These are phyloP conservation scores for Drosophila kanapiae DNA, from an alignment of 1,140 invertebrate genomes.

Conservation along the genomic window DNA sequence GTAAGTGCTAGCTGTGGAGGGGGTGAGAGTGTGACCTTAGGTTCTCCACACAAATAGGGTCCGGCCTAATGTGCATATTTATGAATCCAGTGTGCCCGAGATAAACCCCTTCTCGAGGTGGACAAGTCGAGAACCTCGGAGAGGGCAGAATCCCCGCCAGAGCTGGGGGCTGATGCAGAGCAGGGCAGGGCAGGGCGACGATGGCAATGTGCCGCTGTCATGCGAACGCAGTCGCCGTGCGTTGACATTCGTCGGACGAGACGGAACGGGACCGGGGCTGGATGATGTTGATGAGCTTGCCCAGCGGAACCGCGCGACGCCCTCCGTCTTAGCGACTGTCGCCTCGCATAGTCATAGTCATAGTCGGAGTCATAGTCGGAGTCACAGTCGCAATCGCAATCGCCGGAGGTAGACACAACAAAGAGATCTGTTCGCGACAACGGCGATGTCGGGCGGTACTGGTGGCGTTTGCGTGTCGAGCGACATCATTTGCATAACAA, in stretches of 20 bases:
- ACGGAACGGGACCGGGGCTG: background rate
- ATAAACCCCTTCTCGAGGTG: background rate
- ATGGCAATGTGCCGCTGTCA: conserved; percentile 39
- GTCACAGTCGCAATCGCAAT: conserved; percentile 42
- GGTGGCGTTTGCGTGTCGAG: conserved; percentile 77
- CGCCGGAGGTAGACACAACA: conserved; percentile 66
- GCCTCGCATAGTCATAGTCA: background rate
- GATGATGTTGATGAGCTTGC: conserved; percentile 12
- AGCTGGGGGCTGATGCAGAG: background rate
- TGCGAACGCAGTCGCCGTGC: conserved; percentile 43
- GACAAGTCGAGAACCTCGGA: background rate
- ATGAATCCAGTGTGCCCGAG: background rate
- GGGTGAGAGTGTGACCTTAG: background rate
- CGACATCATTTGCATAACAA: conserved; percentile 83
- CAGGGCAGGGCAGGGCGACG: background rate
- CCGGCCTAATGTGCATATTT: conserved; percentile 9
- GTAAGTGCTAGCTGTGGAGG: background rate
- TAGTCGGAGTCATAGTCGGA: background rate
- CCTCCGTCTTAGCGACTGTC: background rate
- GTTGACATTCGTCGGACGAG: conserved; percentile 35
- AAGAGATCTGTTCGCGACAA: conserved; percentile 75
- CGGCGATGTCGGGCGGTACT: conserved; percentile 28
- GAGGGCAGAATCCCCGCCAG: background rate
- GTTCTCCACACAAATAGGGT: background rate
- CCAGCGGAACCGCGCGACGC: conserved; percentile 8